A percentile compares a stretch with the other conserved stretches of the same genome.
phyloP scores from a whole-genome alignment of 1,140 invertebrate genomes.

The Drosophila pseudoananassae region DNA sequence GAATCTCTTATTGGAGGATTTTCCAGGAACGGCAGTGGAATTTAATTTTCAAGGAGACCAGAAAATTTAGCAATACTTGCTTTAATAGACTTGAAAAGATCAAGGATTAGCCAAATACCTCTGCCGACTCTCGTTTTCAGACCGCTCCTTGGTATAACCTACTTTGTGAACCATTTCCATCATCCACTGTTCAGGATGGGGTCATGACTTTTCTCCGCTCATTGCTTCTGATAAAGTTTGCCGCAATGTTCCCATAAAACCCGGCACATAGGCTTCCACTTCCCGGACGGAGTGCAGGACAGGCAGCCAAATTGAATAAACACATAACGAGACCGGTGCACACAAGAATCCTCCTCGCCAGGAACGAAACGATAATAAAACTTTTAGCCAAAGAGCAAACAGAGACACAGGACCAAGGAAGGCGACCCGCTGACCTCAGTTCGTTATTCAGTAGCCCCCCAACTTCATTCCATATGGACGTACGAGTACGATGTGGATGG shows the following conservation, averaged over 20 bases:
- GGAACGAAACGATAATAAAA: conserved; percentile 77
- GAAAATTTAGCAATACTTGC: too few relatives aligned
- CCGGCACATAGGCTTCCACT: conserved; percentile 31
- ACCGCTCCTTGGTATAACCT: background rate
- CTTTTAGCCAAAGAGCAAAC: conserved; percentile 68
- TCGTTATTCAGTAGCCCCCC: conserved; percentile 53
- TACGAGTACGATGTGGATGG: conserved; percentile 11
- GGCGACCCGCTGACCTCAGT: conserved; percentile 60
- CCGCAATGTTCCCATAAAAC: conserved; percentile 58
- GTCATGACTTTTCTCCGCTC: conserved; percentile 5
- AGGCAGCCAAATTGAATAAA: conserved; percentile 73
- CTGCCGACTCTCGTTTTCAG: too few relatives aligned
- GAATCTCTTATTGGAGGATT: too few relatives aligned
- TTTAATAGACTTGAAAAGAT: too few relatives aligned
- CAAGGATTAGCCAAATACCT: background rate
- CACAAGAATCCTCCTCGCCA: conserved; percentile 16
- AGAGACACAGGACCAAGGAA: conserved; percentile 18
- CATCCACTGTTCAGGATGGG: conserved; percentile 5
- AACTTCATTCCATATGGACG: conserved; percentile 20
- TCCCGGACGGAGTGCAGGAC: conserved; percentile 37
- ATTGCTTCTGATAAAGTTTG: conserved; percentile 54
- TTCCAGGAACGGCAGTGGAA: too few relatives aligned
- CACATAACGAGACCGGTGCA: conserved; percentile 75
- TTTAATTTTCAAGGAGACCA: too few relatives aligned
- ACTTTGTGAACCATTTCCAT: conserved; percentile 7